These are phyloP conservation scores for Lacanobia wlatinum DNA, from an alignment of 2,888 invertebrate genomes.

Conservation along the genomic window DNA sequence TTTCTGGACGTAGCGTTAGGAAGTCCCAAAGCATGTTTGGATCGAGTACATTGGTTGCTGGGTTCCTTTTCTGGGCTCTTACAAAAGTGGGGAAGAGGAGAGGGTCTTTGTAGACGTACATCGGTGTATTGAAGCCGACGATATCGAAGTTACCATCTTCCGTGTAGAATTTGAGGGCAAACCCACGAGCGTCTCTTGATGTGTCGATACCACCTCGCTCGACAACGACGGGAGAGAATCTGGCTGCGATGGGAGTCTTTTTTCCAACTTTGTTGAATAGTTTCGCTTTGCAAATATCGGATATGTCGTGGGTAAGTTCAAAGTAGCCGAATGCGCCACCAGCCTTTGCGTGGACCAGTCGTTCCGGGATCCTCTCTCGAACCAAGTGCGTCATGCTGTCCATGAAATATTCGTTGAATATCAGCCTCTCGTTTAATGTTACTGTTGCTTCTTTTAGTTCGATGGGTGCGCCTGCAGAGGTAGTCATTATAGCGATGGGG, in stretches of 20 bases:
- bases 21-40: constrained; percentile 98
- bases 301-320: constrained; percentile 95
- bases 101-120: constrained; percentile 97
- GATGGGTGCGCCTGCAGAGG: constrained; percentile 94
- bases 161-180: constrained; percentile 97
- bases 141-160: constrained; percentile 97
- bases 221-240: constrained; percentile 95
- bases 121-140: constrained; percentile 96
- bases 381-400: constrained; percentile 95
- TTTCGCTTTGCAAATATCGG: constrained; percentile 93
- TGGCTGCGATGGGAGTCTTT: constrained; percentile 93
- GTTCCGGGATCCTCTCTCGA: constrained; percentile 97
- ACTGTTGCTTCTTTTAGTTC: constrained; percentile 91
- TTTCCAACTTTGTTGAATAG: constrained; percentile 94
- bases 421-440: constrained; percentile 94
- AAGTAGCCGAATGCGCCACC: constrained; percentile 97
- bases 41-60: constrained; percentile 95
- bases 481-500: constrained; percentile 91
- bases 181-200: constrained; percentile 96
- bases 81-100: constrained; percentile 97
- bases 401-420: constrained; percentile 94
- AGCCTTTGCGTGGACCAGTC: constrained; percentile 98
- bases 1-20: constrained; percentile 95
- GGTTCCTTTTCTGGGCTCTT: constrained; percentile 98
- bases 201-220: constrained; percentile 97